Base-by-base conservation (phyloP, 2,888 invertebrate species). In the Machimus atricapillus region DNA sequence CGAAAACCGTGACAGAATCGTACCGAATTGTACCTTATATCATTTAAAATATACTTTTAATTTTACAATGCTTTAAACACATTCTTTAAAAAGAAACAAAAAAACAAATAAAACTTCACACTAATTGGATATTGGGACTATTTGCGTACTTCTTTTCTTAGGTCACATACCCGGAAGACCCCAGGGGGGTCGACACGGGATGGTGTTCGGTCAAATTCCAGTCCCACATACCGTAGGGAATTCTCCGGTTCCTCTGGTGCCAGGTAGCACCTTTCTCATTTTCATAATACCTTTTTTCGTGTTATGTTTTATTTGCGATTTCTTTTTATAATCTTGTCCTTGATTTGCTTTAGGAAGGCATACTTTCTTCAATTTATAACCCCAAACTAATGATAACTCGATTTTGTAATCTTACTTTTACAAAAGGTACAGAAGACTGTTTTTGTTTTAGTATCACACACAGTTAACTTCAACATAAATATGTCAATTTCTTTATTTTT, bases 91-190 rank as follows among this genome's bases (percentile, higher is more conserved):
- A 58, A 66, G 56, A 34, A 40, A 37, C 40, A 83, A 83, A 66
- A n/a, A 58, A 83, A 52, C 16, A 85, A 56, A 73, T 74, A 56
- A 56, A 76, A 86, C 40, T 77, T 77, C 23, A 77, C 77, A 86
- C 77, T 77, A 86, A 76, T 56, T 77, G 77, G 76, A 77, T 77
- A 76, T 77, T 56, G 87, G 88, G 87, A 88, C 85, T 87, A 76
- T 87, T 83, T 87, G 83, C 87, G 81, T 86, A 88, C 73, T 86
- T 88, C 85, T 88, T 86, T 87, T 87, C 89, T 88, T 94, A 94
- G 94, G 94, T 93, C 94, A 94, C 92, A 93, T 94, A 93, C 94
- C 94, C 92, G 94, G 94, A 93, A 94, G 94, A 93, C 94, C 94
- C 93, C 93, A 94, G 93, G 94, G 94, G 91, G 94, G 94, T 93